A percentile compares a stretch with the other conserved stretches of the same genome.
Evolutionary conservation across 2,888 invertebrate species (phyloP).

Genomic region (Nebria brevicollis): DNA sequence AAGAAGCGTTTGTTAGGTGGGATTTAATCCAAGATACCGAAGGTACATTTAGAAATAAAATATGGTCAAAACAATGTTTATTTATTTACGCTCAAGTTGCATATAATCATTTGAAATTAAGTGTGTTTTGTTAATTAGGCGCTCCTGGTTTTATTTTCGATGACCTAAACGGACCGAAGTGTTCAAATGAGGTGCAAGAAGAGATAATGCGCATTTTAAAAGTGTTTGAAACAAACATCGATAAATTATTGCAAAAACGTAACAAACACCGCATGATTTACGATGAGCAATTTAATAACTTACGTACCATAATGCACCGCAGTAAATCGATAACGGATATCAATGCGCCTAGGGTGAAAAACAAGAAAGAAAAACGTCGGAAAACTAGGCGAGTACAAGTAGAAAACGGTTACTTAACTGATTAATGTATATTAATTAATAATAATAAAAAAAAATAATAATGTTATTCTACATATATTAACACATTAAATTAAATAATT

Average conservation of each 20-base stretch:
- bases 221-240: conserved; percentile 23
- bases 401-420: not conserved
- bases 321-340: conserved; percentile 6
- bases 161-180: conserved; percentile 49
- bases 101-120: conserved; percentile 48
- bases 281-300: not conserved
- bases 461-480: not conserved
- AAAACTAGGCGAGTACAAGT: not conserved
- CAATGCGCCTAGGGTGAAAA: not conserved
- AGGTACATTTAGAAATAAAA: conserved; percentile 33
- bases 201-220: conserved; percentile 33
- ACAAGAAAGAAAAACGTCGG: not conserved
- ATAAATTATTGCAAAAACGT: conserved; percentile 11
- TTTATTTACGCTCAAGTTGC: conserved; percentile 21
- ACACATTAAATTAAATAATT: not conserved
- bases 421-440: not conserved
- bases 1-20: conserved; percentile 47
- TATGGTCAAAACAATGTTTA: not conserved
- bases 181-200: conserved; percentile 45
- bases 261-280: not conserved
- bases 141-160: conserved; percentile 52
- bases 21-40: conserved; percentile 47
- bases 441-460: not conserved
- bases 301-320: not conserved
- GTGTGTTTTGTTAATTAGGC: conserved; percentile 48